Conservation (phyloP, 2,797 vertebrate species). For the Epinephelus coioides region DNA sequence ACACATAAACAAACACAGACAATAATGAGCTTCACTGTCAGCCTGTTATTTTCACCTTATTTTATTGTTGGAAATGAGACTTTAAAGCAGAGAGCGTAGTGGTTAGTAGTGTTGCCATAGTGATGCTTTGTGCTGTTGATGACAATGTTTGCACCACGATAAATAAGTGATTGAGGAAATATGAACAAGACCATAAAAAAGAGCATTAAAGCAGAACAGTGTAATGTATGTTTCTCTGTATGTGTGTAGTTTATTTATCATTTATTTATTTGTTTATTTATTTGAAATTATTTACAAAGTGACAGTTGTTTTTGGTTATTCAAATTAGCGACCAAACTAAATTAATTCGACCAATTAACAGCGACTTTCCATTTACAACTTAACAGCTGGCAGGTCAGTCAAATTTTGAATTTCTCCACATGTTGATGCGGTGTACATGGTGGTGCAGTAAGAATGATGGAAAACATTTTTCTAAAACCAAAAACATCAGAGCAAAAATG, state of each 20-base stretch:
- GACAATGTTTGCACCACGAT: conserved; percentile 33
- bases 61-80: conserved; percentile 51
- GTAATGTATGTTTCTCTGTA: not conserved
- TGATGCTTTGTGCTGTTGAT: conserved; percentile 63
- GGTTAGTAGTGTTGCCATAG: conserved; percentile 80
- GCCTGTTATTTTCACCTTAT: conserved; percentile 43
- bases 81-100: conserved; percentile 64
- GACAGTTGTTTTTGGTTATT: not conserved
- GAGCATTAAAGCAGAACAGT: conserved; percentile 1
- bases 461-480: not conserved
- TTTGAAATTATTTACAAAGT: not conserved
- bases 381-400: too few species aligned
- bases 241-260: not conserved
- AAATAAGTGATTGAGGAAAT: conserved; percentile 8
- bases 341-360: not conserved
- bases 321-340: not conserved
- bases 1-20: conserved; percentile 8
- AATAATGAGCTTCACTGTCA: conserved; percentile 22
- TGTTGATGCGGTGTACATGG: too few species aligned
- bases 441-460: too few species aligned
- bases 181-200: not conserved
- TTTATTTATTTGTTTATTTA: not conserved
- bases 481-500: not conserved
- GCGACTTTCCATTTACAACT: not conserved
- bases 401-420: too few species aligned